Percentiles rank a stretch among this genome's conserved stretches.
phyloP scores from a whole-genome alignment of 2,888 invertebrate species.

The Phorcus lineatus region DNA sequence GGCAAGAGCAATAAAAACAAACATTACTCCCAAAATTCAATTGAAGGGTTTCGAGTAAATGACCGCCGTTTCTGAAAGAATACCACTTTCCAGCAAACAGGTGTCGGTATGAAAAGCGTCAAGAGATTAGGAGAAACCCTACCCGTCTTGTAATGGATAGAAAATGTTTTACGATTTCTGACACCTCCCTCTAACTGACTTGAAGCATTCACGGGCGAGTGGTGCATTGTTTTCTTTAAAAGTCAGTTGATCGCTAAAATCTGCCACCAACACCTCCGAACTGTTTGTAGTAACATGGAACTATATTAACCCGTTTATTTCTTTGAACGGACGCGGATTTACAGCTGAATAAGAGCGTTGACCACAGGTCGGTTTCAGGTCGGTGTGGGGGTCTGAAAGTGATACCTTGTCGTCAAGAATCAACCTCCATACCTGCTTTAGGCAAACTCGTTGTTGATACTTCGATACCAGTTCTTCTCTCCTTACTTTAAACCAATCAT shows the following conservation, averaged over 20 bases:
- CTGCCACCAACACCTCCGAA: conserved; percentile 14
- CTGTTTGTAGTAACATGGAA: background rate
- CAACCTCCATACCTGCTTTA: background rate
- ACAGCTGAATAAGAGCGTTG: background rate
- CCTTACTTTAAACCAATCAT: no score
- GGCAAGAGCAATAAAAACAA: background rate
- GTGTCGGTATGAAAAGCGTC: conserved; percentile 11
- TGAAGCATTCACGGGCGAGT: background rate
- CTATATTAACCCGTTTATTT: conserved; percentile 10
- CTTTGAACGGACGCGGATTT: background rate
- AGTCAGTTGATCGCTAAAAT: conserved; percentile 20
- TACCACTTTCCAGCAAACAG: background rate
- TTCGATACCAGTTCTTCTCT: no score
- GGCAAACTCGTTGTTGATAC: no score
- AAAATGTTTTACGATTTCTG: conserved; percentile 20
- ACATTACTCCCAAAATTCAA: background rate
- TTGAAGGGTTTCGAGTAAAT: background rate
- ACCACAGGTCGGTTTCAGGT: background rate
- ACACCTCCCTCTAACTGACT: conserved; percentile 3
- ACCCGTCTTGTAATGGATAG: conserved; percentile 9
- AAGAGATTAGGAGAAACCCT: background rate
- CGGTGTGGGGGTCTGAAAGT: conserved; percentile 12
- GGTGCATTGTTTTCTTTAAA: conserved; percentile 13
- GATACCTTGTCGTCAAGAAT: conserved; percentile 18
- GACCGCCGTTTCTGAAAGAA: background rate